Base-by-base conservation (phyloP, 2,113 vertebrate genomes). In the Oxygymnocypris stewartii region DNA sequence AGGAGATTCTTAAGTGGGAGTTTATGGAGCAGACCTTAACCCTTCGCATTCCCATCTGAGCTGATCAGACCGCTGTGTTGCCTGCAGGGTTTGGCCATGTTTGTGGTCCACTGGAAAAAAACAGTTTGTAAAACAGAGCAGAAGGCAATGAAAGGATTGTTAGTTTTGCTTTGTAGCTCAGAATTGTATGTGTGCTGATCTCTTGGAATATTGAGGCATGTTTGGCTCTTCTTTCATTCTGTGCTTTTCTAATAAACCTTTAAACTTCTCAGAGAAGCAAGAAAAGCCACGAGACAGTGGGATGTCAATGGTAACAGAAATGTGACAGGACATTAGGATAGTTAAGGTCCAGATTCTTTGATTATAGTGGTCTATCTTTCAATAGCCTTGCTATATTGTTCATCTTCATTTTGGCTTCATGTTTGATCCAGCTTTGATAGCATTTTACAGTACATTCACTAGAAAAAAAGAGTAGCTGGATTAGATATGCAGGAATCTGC, bases 11-110 rank as follows among this genome's bases (percentile, higher is more conserved):
- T 94, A 93, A 90, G 87, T 92, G 94, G 90, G 94, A 95, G 93
- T 95, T 94, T 95, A 93, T 94, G 93, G 95, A 96, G 93, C 92
- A 94, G 93, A 92, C 93, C 92, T 98, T 98, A 99, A 98, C 97
- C 96, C 97, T 96, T 96, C 85, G 89, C 92, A 92, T 91, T 90
- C 96, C 82, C 94, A 91, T 85, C 88, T 89, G 87, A 73, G 65
- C 63, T 75, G 88, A 35, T 69, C 63, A 79, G 90, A 89, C 69
- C 84, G 49, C 40, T 44, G 42, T 35, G 23, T 59, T 25, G 81
- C 67, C 16, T 83, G 42, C 75, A 75, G 74, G 16, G 59, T 76
- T 75, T 88, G 87, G 80, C 74, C 57, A 51, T 83, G 67, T 87
- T 86, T 89, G 87, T 75, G 84, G 91, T 92, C 90, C 93, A 92